Base-by-base conservation (phyloP, 2,888 invertebrate genomes). In the Heliconius ethilla region DNA sequence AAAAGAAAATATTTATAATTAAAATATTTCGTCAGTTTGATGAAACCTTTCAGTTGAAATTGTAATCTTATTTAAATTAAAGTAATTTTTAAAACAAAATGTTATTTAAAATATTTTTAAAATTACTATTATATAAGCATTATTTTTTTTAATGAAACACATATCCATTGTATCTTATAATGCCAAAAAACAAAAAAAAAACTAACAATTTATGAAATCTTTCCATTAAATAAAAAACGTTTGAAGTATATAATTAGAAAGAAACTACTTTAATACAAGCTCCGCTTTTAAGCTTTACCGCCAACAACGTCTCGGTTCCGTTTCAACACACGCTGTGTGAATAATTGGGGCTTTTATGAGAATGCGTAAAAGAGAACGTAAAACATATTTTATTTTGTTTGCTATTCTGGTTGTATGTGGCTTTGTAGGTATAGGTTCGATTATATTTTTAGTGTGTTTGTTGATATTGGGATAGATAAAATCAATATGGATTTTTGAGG, bases 221-320 rank as follows among this genome's bases (percentile, higher is more conserved):
- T 33, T 18, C 22, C 18, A 29, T 37, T 1, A 22, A 27, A 70
- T 29, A 55, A 27, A 40, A 0, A 51, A 33, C 6, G 74, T 45
- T 40, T 65, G 25, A 65, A 74, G 18, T 13, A 45, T 45, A 65
- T 65, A 74, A 74, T 65, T 74, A 63, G 63, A 73, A 40, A 72
- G 59, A 62, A 59, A 63, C 63, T 13, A 27, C 22, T 40, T 63
- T 74, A 45, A 65, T 40, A 65, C 65, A 37, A 73, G 63, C 45
- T 25, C 1, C 25, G 62, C 62, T 74, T 62, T 74, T 74, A 74
- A 63, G 65, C 63, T 63, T 33, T 29, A 25, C 37, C n/a, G 22
- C 65, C 74, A 74, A 65, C 29, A 74, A 74, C 65, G 74, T 74
- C 74, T 74, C 27, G 3, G 74, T 74, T 74, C 74, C 65, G 74